These are phyloP conservation scores for Misgurnus anguillicaudatus DNA, from an alignment of 2,113 vertebrate genomes.

Conservation along the genomic window DNA sequence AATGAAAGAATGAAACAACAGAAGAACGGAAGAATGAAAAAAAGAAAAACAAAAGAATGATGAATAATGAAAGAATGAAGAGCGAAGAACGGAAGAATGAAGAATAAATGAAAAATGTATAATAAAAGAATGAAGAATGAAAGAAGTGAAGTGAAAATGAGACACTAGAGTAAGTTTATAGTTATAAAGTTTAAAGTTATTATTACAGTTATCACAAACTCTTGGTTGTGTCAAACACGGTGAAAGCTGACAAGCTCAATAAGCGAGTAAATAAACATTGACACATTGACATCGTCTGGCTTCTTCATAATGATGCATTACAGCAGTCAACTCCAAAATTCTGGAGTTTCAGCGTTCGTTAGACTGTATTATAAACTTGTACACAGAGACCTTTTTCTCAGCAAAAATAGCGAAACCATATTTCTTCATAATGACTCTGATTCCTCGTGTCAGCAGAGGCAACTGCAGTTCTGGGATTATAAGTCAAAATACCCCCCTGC, in stretches of 20 bases:
- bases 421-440: conserved; percentile 31
- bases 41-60: too few species aligned
- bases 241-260: conserved; percentile 52
- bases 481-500: conserved; percentile 17
- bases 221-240: neutral
- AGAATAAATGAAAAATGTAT: too few species aligned
- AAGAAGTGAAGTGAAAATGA: neutral
- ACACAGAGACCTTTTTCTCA: neutral
- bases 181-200: too few species aligned
- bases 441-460: conserved; percentile 36
- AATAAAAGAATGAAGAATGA: too few species aligned
- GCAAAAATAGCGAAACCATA: conserved; percentile 8
- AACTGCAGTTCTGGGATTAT: conserved; percentile 34
- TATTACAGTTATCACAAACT: conserved; percentile 26
- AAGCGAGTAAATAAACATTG: conserved; percentile 60
- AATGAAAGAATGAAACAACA: too few species aligned
- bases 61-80: too few species aligned
- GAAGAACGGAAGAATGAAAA: too few species aligned
- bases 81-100: too few species aligned
- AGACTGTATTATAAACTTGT: conserved; percentile 16
- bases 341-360: conserved; percentile 4
- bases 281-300: conserved; percentile 45
- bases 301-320: conserved; percentile 54
- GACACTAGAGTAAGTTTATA: conserved; percentile 31
- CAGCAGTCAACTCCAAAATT: neutral